Evolutionary conservation across 2,797 vertebrate species (phyloP).

Genomic region (Pangasius macronema): DNA sequence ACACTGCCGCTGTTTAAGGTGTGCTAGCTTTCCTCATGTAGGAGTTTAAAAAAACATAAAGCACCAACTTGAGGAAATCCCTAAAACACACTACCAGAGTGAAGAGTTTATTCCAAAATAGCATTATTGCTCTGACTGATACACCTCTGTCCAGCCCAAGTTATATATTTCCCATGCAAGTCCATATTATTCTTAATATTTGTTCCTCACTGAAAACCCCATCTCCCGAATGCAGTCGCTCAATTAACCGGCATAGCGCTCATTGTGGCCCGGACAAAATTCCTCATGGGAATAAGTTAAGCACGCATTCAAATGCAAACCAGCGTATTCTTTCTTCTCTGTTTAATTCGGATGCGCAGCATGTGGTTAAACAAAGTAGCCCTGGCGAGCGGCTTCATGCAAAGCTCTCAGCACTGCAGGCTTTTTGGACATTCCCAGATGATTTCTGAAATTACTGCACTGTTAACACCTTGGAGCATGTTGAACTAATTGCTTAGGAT

Average conservation of each 20-base stretch:
- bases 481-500: slow-evolving; percentile 29
- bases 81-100: background rate
- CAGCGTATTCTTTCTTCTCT: slow-evolving; percentile 47
- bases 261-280: slow-evolving; percentile 44
- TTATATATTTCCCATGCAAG: background rate
- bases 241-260: slow-evolving; percentile 45
- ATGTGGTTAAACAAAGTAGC: slow-evolving; percentile 50
- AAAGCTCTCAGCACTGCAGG: slow-evolving; percentile 35
- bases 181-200: slow-evolving; percentile 30
- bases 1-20: slow-evolving; percentile 69
- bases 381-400: slow-evolving; percentile 45
- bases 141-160: background rate
- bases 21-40: slow-evolving; percentile 3
- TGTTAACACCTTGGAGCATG: slow-evolving; percentile 12
- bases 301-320: slow-evolving; percentile 57
- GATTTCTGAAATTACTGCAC: slow-evolving; percentile 41
- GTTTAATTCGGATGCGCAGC: slow-evolving; percentile 59
- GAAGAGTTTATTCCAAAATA: background rate
- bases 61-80: background rate
- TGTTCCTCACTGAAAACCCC: background rate
- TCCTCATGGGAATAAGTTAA: slow-evolving; percentile 54
- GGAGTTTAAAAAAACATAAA: background rate
- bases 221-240: slow-evolving; percentile 38
- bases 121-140: background rate
- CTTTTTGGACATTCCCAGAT: slow-evolving; percentile 31